These are phyloP conservation scores for Battus philenor DNA, from an alignment of 1,140 invertebrate genomes.

Conservation along the genomic window DNA sequence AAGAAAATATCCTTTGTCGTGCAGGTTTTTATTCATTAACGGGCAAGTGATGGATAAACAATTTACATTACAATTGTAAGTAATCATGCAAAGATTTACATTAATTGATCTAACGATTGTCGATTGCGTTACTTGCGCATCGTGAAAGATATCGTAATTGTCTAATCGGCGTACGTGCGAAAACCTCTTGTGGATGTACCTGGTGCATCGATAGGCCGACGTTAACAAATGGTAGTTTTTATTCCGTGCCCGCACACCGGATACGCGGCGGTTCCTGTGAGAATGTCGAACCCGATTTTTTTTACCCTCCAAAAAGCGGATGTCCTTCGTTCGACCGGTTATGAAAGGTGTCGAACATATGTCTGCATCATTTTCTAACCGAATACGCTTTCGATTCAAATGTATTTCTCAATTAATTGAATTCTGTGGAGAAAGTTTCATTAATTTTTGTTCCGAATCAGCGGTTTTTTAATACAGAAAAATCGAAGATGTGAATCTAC, in stretches of 20 bases:
- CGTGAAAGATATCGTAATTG: too few relatives aligned
- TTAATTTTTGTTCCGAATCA: too few relatives aligned
- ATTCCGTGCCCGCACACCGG: conserved; percentile 63
- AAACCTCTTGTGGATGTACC: conserved; percentile 25
- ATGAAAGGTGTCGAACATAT: conserved; percentile 75
- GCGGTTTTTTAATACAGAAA: too few relatives aligned
- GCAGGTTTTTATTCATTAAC: too few relatives aligned
- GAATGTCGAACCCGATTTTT: conserved; percentile 70
- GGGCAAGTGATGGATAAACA: too few relatives aligned
- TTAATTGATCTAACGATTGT: too few relatives aligned
- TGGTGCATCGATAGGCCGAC: conserved; percentile 39
- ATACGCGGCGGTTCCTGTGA: conserved; percentile 70
- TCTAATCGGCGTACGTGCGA: conserved; percentile 1
- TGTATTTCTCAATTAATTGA: conserved; percentile 17
- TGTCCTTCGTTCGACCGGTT: conserved; percentile 73
- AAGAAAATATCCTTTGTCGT: too few relatives aligned
- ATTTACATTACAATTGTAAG: too few relatives aligned
- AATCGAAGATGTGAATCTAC: too few relatives aligned
- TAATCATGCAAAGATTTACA: too few relatives aligned
- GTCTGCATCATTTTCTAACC: conserved; percentile 47
- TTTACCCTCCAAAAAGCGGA: conserved; percentile 70
- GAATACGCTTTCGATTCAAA: conserved; percentile 31
- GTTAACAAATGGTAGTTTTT: conserved; percentile 69
- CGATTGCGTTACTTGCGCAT: too few relatives aligned
- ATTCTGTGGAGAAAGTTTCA: conserved; percentile 1